Evolutionary conservation across 1,140 invertebrate species (phyloP), one percentile per base, ranked within the genome.

Genomic region (Camponotus floridanus): DNA sequence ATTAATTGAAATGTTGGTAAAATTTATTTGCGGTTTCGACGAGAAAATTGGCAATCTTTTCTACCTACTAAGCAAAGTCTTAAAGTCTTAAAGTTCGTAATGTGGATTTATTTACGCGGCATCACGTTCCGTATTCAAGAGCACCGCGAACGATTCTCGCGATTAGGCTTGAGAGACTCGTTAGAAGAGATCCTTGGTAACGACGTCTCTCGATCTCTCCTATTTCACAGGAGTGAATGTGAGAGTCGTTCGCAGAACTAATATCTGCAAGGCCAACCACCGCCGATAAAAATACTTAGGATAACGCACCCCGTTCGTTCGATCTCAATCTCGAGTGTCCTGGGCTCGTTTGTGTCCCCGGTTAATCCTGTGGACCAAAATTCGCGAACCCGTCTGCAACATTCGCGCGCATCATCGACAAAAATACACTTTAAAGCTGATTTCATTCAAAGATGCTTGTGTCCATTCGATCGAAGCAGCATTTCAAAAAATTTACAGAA

Each of bases 191-290:
- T 86, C 59, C 61, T 76, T 79, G 78, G 51, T 48, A 45, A 15
- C 57, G 36, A 11, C 57, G 26, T 64, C 42, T 26, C 15, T 59
- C 86, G 68, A 76, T 87, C 76, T 86, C 42, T 86, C 76, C 64
- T 76, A 51, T 88, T 79, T 80, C 36, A 59, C 68, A 55, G 85
- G 26, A 78, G 87, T 88, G 87, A 88, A 88, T 88, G 87, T 88
- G 76, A 84, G 74, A 86, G 64, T 15, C 57, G 76, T 67, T 86
- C 21, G 59, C 48, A 76, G 73, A 85, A 85, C 33, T 87, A 88
- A 87, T 73, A 48, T 88, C 33, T 31, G 86, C 87, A 88, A 88
- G 87, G 87, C 87, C 80, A 88, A 88, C 87, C 64, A 55, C 57
- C 81, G 48, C 31, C 86, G 73, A 87, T 84, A 88, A 88, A 88